A percentile compares a stretch with the other conserved stretches of the same genome.
Evolutionary conservation across 2,113 vertebrate species (phyloP).

Genomic region (Notiomystis cincta): DNA sequence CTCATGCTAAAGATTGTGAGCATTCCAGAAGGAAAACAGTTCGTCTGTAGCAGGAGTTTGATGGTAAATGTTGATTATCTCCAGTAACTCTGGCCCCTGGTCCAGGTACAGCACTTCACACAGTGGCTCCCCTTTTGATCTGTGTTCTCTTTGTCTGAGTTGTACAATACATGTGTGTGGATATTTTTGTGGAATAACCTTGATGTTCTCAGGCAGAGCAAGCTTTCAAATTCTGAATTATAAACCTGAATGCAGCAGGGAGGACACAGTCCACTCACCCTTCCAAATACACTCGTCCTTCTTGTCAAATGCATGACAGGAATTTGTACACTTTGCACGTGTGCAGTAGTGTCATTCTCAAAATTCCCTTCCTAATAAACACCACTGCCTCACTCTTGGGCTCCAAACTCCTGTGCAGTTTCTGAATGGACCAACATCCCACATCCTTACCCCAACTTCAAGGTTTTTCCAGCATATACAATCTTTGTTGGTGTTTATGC

Average conservation of each 20-base stretch:
- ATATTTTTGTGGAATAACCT: background rate
- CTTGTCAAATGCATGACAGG: background rate
- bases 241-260: background rate
- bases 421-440: background rate
- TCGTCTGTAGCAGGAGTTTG: conserved; percentile 24
- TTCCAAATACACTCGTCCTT: background rate
- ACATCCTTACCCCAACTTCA: background rate
- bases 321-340: background rate
- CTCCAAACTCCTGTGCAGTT: background rate
- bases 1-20: conserved; percentile 74
- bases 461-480: background rate
- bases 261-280: background rate
- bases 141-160: background rate
- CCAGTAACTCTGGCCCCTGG: background rate
- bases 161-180: background rate
- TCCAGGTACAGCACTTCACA: background rate
- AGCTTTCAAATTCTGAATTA: background rate
- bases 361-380: background rate
- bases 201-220: background rate
- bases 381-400: no score
- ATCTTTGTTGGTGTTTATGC: background rate
- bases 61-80: conserved; percentile 61
- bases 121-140: background rate
- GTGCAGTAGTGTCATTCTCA: background rate
- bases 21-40: conserved; percentile 65